Evolutionary conservation across 1,140 invertebrate genomes (phyloP).

Genomic region (Dufourea novaeangliae): DNA sequence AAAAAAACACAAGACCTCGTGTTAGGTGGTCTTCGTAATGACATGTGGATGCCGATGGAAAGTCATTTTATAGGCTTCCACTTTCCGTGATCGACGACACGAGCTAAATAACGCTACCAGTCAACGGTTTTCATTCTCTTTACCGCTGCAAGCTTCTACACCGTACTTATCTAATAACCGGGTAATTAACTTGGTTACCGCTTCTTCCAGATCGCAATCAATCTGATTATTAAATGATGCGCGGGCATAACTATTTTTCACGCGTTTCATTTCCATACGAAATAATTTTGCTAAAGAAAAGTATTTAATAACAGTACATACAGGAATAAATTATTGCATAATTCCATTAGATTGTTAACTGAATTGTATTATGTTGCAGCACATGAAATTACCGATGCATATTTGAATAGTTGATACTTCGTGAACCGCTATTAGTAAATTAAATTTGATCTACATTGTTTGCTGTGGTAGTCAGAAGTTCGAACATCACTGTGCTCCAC

Average conservation of each 20-base stretch:
- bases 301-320: neutral
- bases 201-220: neutral
- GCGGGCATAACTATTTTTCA: neutral
- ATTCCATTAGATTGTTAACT: neutral
- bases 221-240: constrained; percentile 9
- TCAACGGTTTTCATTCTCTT: constrained; percentile 19
- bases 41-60: constrained; percentile 16
- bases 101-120: constrained; percentile 27
- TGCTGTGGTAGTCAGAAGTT: too few species aligned
- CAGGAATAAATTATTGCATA: neutral
- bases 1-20: constrained; percentile 42
- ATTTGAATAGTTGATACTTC: too few species aligned
- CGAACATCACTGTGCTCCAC: too few species aligned
- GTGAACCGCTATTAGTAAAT: too few species aligned
- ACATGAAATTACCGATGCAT: too few species aligned
- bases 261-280: neutral
- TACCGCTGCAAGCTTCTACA: neutral
- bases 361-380: too few species aligned
- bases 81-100: constrained; percentile 1
- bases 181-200: constrained; percentile 10
- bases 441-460: too few species aligned
- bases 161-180: constrained; percentile 49
- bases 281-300: neutral
- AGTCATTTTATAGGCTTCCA: constrained; percentile 29
- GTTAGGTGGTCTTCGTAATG: constrained; percentile 57